A percentile compares a stretch with the other conserved stretches of the same genome.
Evolutionary conservation across 2,113 vertebrate genomes (phyloP).

Genomic region (Grantiella picta): DNA sequence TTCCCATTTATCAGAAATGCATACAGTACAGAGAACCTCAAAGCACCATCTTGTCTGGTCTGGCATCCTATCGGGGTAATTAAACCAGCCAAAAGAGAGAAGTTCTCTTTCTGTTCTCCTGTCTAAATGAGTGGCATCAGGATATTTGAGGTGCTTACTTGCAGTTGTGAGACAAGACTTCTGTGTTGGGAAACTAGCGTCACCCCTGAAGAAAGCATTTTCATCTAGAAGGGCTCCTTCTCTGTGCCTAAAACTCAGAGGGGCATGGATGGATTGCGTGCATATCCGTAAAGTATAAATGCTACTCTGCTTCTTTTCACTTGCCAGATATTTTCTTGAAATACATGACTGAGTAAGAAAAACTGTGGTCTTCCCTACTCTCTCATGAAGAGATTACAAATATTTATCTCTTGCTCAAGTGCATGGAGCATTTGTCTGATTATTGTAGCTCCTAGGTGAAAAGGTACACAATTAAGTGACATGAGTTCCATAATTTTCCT

Average conservation of each 20-base stretch:
- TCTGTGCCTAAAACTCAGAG: neutral
- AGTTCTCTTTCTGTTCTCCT: neutral
- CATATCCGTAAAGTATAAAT: neutral
- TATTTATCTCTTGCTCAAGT: accelerated
- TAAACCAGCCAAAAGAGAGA: conserved; percentile 56
- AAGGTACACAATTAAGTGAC: neutral
- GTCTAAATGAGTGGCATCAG: neutral
- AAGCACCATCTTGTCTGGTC: conserved; percentile 65
- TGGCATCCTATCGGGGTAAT: conserved; percentile 66
- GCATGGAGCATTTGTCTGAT: neutral
- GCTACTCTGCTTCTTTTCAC: neutral
- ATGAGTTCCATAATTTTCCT: neutral
- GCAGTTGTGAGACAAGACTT: neutral
- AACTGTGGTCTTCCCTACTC: neutral
- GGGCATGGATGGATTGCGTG: neutral
- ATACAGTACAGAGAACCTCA: conserved; percentile 77
- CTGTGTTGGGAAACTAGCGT: neutral
- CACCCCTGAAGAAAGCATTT: neutral
- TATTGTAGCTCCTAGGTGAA: neutral
- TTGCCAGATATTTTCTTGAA: neutral
- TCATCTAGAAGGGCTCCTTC: neutral
- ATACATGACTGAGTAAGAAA: neutral
- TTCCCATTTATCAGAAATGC: conserved; percentile 92
- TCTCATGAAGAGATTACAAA: neutral
- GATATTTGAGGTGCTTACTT: neutral